Evolutionary conservation across 1,140 invertebrate species (phyloP).

Genomic region (Lepidurus arcticus): DNA sequence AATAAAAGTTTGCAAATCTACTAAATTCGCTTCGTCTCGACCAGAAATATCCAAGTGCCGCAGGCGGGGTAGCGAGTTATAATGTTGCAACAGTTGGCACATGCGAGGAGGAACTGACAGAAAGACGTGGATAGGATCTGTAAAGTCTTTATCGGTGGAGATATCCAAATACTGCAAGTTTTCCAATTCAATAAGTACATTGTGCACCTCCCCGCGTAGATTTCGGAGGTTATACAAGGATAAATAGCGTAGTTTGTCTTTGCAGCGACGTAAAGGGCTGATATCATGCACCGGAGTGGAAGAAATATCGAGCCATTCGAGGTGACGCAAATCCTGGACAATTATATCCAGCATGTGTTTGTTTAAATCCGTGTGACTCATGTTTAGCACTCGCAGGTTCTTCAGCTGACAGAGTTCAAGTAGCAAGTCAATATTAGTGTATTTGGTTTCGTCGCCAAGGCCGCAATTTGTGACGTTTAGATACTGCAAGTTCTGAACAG

Average conservation of each 20-base stretch:
- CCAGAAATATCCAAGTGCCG: constrained; percentile 61
- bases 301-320: constrained; percentile 66
- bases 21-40: constrained; percentile 51
- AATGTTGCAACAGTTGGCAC: constrained; percentile 47
- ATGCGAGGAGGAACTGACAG: constrained; percentile 10
- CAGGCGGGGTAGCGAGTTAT: constrained; percentile 55
- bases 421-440: constrained; percentile 43
- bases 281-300: constrained; percentile 62
- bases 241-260: constrained; percentile 56
- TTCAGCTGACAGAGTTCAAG: constrained; percentile 47
- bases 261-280: constrained; percentile 56
- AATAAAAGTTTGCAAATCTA: constrained; percentile 51
- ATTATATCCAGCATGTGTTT: constrained; percentile 61
- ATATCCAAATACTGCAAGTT: constrained; percentile 59
- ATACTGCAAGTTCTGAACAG: constrained; percentile 57
- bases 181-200: constrained; percentile 54
- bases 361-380: constrained; percentile 66
- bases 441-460: constrained; percentile 45
- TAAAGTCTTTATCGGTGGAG: constrained; percentile 51
- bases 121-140: constrained; percentile 18
- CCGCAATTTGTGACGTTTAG: constrained; percentile 62
- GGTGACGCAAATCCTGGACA: constrained; percentile 59
- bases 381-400: constrained; percentile 60
- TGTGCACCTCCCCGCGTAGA: constrained; percentile 45
- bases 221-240: constrained; percentile 59